Evolutionary conservation across 1,140 invertebrate genomes (phyloP).

Genomic region (Ctenoplectra terminalis): DNA sequence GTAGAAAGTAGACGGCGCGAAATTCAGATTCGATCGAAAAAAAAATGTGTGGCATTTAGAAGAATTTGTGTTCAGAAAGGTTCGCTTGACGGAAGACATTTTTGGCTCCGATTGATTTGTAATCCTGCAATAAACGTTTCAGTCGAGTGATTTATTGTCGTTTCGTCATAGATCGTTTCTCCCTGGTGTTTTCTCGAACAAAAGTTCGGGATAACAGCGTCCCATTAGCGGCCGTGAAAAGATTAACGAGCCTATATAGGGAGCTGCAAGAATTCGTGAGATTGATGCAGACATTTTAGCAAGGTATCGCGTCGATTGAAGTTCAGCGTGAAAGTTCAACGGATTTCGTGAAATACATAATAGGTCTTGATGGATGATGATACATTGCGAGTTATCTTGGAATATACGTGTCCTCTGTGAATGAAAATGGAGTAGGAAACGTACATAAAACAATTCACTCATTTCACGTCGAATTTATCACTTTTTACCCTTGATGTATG

Average conservation of each 20-base stretch:
- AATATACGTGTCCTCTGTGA: background rate
- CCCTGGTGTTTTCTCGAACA: constrained; percentile 10
- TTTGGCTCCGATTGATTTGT: background rate
- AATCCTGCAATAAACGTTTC: constrained; percentile 5
- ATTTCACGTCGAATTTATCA: background rate
- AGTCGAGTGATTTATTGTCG: constrained; percentile 7
- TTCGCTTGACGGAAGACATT: background rate
- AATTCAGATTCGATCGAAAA: too few species aligned
- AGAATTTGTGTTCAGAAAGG: background rate
- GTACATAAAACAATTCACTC: too few species aligned
- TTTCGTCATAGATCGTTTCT: constrained; percentile 31
- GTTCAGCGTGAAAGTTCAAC: background rate
- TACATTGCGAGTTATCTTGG: background rate
- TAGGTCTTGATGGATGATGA: constrained; percentile 1
- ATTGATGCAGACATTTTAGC: constrained; percentile 23
- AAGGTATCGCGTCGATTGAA: constrained; percentile 1
- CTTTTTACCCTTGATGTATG: background rate
- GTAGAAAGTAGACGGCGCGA: too few species aligned
- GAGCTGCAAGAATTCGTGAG: background rate
- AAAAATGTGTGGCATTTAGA: background rate
- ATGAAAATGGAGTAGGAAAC: background rate
- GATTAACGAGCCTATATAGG: constrained; percentile 30
- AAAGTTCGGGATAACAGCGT: constrained; percentile 19
- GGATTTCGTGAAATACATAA: constrained; percentile 10
- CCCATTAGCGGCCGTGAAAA: constrained; percentile 32